phyloP scores from a whole-genome alignment of 2,888 invertebrate species.

The Lysandra coridon region DNA sequence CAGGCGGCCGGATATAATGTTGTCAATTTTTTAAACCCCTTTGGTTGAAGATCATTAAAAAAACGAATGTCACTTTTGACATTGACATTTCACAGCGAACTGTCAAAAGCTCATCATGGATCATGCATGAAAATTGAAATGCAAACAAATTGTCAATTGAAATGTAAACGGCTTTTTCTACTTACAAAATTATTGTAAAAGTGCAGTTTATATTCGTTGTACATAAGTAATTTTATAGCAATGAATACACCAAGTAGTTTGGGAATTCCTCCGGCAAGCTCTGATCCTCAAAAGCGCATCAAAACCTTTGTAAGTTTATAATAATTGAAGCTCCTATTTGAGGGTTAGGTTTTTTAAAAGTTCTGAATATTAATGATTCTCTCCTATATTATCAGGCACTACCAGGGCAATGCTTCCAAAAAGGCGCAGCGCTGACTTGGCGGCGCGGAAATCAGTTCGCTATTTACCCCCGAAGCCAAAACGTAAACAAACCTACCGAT shows the following conservation, averaged over 20 bases:
- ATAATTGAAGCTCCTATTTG: not conserved
- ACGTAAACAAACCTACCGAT: conserved; percentile 47
- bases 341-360: not conserved
- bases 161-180: conserved; percentile 25
- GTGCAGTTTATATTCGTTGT: not conserved
- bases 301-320: conserved; percentile 63
- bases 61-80: not conserved
- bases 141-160: conserved; percentile 21
- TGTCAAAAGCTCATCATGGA: conserved; percentile 21
- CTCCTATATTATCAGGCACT: conserved; percentile 54
- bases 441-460: conserved; percentile 66
- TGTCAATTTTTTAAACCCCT: too few species aligned
- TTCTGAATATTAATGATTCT: not conserved
- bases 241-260: conserved; percentile 44
- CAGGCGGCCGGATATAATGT: too few species aligned
- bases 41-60: too few species aligned
- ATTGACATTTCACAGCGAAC: not conserved
- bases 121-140: not conserved
- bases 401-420: conserved; percentile 64
- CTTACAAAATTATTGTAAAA: not conserved
- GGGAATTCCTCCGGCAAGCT: conserved; percentile 41
- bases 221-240: not conserved
- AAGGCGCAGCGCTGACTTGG: conserved; percentile 62
- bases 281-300: conserved; percentile 46
- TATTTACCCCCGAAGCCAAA: conserved; percentile 66